Conservation (phyloP, 2,113 vertebrate genomes). For the Corythornis madagascariensis region DNA sequence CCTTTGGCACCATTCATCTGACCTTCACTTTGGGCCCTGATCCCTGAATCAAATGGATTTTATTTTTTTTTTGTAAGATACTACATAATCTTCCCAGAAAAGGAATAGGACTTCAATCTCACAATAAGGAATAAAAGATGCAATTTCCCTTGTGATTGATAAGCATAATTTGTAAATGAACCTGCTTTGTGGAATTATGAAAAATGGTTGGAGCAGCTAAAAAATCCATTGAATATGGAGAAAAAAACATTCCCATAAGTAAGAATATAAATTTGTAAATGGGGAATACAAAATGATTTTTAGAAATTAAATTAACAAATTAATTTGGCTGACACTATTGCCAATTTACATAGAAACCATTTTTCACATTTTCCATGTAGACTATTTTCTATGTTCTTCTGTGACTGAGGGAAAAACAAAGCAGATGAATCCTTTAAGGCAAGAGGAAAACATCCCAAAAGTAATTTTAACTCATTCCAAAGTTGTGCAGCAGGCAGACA, state of each 20-base stretch:
- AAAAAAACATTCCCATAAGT: background rate
- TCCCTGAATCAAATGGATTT: background rate
- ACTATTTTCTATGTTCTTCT: background rate
- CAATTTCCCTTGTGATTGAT: background rate
- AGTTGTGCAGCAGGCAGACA: background rate
- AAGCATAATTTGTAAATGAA: slow-evolving; percentile 30
- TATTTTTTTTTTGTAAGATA: background rate
- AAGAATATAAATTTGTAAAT: slow-evolving; percentile 16
- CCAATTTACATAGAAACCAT: slow-evolving; percentile 38
- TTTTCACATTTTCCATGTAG: background rate
- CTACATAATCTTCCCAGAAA: background rate
- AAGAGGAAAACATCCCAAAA: slow-evolving; percentile 14
- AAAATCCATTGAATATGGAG: background rate
- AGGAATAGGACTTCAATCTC: background rate
- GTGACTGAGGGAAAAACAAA: slow-evolving; percentile 39
- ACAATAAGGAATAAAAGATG: background rate
- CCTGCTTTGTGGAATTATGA: background rate
- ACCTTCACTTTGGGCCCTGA: background rate
- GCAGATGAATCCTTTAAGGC: slow-evolving; percentile 36
- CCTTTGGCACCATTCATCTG: background rate
- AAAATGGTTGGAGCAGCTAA: background rate
- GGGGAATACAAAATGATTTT: background rate
- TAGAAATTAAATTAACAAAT: slow-evolving; percentile 40
- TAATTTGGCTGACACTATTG: slow-evolving; percentile 30
- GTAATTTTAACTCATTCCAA: slow-evolving; percentile 48